These are phyloP conservation scores for Oplegnathus fasciatus DNA, from an alignment of 2,113 vertebrate species.

Conservation along the genomic window DNA sequence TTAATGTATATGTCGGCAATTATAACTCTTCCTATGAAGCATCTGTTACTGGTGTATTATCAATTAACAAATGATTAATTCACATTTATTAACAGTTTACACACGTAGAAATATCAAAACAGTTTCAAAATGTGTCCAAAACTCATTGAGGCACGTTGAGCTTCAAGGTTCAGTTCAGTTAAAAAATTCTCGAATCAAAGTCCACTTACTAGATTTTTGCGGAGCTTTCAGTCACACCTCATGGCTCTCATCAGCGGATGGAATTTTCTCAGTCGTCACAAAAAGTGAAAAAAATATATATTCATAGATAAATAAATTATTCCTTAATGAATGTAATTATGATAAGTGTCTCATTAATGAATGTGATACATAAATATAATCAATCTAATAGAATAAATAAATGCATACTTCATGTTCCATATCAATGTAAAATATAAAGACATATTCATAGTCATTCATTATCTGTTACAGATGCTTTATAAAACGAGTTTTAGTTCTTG, in stretches of 20 bases:
- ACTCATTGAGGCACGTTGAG: too few relatives aligned
- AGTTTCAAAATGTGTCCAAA: background rate
- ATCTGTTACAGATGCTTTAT: background rate
- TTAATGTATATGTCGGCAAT: background rate
- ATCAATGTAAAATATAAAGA: background rate
- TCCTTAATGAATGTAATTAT: background rate
- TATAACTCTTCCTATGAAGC: background rate
- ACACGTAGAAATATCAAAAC: background rate
- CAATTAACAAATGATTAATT: background rate
- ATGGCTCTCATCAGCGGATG: background rate
- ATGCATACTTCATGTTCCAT: background rate
- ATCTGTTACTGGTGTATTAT: background rate
- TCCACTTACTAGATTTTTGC: background rate
- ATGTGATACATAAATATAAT: background rate
- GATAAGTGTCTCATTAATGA: background rate
- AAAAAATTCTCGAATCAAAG: background rate
- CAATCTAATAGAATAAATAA: background rate
- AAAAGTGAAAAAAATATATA: background rate
- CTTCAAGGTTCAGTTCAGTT: background rate
- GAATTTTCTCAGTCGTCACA: background rate
- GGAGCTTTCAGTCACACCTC: background rate
- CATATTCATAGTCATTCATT: background rate
- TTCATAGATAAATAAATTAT: background rate
- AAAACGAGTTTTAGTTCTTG: background rate
- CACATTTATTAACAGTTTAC: background rate